These are phyloP conservation scores for Thaumatotibia leucotreta DNA, from an alignment of 1,140 invertebrate genomes.

Conservation along the genomic window DNA sequence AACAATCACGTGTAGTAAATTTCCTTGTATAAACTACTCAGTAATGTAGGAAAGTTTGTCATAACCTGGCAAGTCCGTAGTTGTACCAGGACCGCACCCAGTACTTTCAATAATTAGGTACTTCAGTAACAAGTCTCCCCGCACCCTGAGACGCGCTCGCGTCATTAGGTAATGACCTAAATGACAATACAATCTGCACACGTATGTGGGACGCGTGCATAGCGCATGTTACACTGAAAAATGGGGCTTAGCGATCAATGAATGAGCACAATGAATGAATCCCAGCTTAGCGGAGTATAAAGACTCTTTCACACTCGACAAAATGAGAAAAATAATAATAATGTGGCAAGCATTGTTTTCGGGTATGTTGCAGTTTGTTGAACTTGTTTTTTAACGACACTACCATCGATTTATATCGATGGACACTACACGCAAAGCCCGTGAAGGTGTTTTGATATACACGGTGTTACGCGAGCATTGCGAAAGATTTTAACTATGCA, in stretches of 20 bases:
- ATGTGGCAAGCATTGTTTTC: no score
- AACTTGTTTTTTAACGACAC: no score
- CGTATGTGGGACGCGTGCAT: slow-evolving; percentile 3
- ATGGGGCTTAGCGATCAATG: slow-evolving; percentile 5
- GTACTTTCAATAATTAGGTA: slow-evolving; percentile 11
- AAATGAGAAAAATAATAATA: background rate
- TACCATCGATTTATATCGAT: no score
- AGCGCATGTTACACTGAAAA: slow-evolving; percentile 1
- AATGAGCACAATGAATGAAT: background rate
- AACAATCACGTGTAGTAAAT: background rate
- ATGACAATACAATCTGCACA: slow-evolving; percentile 3
- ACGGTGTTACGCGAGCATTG: no score
- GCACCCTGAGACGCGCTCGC: slow-evolving; percentile 4
- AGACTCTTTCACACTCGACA: background rate
- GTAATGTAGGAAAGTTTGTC: background rate
- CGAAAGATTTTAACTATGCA: no score
- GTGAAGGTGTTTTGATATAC: no score
- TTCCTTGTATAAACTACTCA: background rate
- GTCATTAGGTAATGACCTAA: slow-evolving; percentile 1
- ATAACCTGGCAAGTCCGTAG: background rate
- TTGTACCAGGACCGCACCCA: background rate
- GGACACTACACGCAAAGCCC: no score
- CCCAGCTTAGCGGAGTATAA: background rate
- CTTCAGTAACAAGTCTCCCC: background rate
- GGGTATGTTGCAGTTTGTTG: no score